phyloP scores from a whole-genome alignment of 2,888 invertebrate species.

The Abscondita cerata region DNA sequence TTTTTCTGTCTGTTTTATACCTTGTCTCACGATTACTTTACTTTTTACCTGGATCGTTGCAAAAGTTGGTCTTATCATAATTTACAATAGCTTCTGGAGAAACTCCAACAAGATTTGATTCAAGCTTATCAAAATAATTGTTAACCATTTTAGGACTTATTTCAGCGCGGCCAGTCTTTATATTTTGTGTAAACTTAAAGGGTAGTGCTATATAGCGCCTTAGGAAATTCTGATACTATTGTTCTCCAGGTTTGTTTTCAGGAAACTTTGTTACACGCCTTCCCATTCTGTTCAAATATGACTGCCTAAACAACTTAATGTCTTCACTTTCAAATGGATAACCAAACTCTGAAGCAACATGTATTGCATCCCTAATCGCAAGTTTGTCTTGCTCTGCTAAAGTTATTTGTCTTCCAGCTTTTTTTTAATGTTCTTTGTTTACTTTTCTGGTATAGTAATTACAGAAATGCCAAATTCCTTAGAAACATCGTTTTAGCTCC shows the following conservation, averaged over 20 bases:
- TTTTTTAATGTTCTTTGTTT: not conserved
- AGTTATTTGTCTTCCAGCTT: not conserved
- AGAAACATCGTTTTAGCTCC: no score
- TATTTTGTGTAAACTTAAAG: not conserved
- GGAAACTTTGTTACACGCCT: not conserved
- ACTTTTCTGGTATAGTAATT: not conserved
- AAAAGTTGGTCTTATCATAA: conserved; percentile 1
- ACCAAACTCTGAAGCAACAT: conserved; percentile 3
- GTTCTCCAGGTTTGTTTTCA: not conserved
- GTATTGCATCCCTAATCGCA: not conserved
- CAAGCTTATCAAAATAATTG: not conserved
- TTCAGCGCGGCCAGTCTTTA: not conserved
- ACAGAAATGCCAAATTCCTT: conserved; percentile 29
- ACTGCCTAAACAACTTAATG: not conserved
- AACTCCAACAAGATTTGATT: not conserved
- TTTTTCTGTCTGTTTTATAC: not conserved
- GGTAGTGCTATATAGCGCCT: not conserved
- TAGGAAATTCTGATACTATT: not conserved
- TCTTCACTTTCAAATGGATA: conserved; percentile 4
- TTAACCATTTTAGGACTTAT: not conserved
- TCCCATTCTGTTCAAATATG: not conserved
- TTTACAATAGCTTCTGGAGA: not conserved
- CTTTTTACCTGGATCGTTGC: not conserved
- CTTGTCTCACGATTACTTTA: not conserved
- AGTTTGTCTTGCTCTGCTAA: not conserved